Evolutionary conservation across 2,113 vertebrate species (phyloP).

Genomic region (Anguilla rostrata): DNA sequence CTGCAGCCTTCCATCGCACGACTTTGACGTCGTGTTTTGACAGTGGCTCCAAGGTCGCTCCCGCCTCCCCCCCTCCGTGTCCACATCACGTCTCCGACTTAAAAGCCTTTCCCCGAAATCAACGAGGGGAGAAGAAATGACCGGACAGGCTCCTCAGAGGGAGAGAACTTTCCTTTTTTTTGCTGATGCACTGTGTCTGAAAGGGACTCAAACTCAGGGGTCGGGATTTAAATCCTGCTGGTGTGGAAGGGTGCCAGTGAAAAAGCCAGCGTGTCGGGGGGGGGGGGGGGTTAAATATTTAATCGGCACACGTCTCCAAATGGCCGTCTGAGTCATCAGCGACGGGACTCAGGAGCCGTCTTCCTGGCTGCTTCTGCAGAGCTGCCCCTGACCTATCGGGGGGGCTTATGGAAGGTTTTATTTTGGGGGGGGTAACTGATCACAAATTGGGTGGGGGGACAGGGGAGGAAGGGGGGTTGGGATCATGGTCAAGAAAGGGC

Average conservation of each 20-base stretch:
- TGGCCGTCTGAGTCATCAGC: conserved; percentile 1
- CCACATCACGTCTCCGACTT: neutral
- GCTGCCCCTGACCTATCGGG: too few species aligned
- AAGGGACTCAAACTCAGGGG: neutral
- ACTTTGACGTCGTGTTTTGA: conserved; percentile 1
- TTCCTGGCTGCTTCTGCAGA: neutral
- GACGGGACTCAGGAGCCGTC: neutral
- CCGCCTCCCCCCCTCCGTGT: neutral
- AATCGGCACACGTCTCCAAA: conserved; percentile 14
- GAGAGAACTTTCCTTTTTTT: too few species aligned
- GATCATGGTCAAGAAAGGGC: too few species aligned
- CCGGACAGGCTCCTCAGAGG: conserved; percentile 2
- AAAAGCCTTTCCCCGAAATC: conserved; percentile 3
- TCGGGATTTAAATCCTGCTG: neutral
- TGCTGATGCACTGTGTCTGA: neutral
- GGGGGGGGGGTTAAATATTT: conserved; percentile 13
- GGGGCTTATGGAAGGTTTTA: too few species aligned
- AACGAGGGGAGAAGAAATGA: neutral
- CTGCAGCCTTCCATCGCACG: neutral
- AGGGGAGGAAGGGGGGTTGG: too few species aligned
- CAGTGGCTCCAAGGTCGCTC: neutral
- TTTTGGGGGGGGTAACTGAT: too few species aligned
- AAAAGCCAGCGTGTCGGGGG: neutral
- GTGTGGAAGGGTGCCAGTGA: neutral
- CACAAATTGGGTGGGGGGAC: too few species aligned